Conservation (phyloP, 2,888 invertebrate species). For the Himalopsyche tibetana region DNA sequence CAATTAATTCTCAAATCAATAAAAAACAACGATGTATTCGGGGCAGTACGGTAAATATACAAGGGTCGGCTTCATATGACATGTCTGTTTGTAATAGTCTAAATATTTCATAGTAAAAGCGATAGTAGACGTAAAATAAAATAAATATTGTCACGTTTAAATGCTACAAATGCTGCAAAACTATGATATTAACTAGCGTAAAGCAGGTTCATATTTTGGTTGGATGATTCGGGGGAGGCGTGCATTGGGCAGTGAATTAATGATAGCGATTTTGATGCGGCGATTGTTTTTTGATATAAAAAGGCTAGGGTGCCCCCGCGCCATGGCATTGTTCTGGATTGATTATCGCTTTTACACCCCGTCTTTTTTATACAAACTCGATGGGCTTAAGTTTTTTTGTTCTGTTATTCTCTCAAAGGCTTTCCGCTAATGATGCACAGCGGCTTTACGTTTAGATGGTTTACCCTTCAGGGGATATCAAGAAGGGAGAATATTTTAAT, state of each 20-base stretch:
- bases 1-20: too few species aligned
- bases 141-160: too few species aligned
- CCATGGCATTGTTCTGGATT: slow-evolving; percentile 13
- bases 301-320: slow-evolving; percentile 37
- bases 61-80: too few species aligned
- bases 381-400: slow-evolving; percentile 27
- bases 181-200: too few species aligned
- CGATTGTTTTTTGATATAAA: slow-evolving; percentile 9
- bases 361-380: slow-evolving; percentile 37
- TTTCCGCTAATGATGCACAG: slow-evolving; percentile 32
- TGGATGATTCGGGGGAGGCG: neutral
- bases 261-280: neutral
- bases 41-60: too few species aligned
- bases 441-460: slow-evolving; percentile 30
- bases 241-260: neutral
- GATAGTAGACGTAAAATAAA: too few species aligned
- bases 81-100: too few species aligned
- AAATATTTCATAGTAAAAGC: too few species aligned
- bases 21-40: too few species aligned
- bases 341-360: slow-evolving; percentile 43
- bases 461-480: slow-evolving; percentile 1
- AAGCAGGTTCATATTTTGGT: too few species aligned
- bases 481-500: neutral
- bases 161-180: too few species aligned
- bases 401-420: slow-evolving; percentile 42